Evolutionary conservation across 2,888 invertebrate species (phyloP).

Genomic region (Piscicola geometra): DNA sequence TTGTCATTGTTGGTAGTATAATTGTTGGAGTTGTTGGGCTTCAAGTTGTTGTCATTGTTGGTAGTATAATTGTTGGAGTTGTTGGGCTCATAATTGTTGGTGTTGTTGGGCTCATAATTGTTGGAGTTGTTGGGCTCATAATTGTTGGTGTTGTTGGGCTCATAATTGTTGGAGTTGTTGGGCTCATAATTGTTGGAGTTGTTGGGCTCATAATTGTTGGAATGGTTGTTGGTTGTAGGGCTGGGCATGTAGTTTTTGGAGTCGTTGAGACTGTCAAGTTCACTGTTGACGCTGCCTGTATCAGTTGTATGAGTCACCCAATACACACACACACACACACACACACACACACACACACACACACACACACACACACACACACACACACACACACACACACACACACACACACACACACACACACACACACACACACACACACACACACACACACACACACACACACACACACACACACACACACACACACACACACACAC

Average conservation of each 20-base stretch:
- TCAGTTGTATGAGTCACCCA: too few species aligned
- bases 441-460: constrained; percentile 4
- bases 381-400: constrained; percentile 4
- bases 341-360: constrained; percentile 4
- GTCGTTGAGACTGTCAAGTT: too few species aligned
- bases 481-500: not conserved
- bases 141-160: too few species aligned
- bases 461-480: constrained; percentile 4
- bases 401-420: constrained; percentile 4
- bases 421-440: constrained; percentile 4
- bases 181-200: too few species aligned
- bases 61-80: not conserved
- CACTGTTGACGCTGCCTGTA: too few species aligned
- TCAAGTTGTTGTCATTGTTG: not conserved
- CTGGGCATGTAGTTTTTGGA: too few species aligned
- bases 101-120: too few species aligned
- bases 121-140: too few species aligned
- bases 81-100: too few species aligned
- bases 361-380: constrained; percentile 4
- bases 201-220: too few species aligned
- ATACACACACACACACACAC: constrained; percentile 24
- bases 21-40: not conserved
- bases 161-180: too few species aligned
- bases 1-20: not conserved
- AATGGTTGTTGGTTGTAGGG: too few species aligned